Evolutionary conservation across 2,888 invertebrate genomes (phyloP).

Genomic region (Erebia palarica): DNA sequence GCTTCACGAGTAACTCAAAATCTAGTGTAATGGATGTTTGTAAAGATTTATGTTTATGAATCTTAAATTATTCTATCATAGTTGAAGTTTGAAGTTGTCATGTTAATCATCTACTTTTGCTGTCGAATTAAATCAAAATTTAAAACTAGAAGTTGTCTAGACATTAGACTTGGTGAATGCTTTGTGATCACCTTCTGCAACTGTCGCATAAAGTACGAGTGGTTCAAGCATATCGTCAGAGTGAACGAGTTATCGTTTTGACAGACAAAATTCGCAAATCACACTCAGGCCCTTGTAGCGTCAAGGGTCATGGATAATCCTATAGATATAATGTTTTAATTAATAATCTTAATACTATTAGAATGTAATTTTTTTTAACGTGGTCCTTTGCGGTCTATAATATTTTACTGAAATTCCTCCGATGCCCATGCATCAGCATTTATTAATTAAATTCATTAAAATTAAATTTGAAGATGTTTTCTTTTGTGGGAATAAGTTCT

Average conservation of each 20-base stretch:
- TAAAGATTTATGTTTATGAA: no score
- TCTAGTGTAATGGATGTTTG: not conserved
- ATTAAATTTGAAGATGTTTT: no score
- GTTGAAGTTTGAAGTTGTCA: constrained; percentile 7
- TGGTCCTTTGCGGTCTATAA: no score
- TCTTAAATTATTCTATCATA: constrained; percentile 4
- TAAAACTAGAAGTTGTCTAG: not conserved
- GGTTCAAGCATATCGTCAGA: not conserved
- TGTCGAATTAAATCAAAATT: not conserved
- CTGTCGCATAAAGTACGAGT: not conserved
- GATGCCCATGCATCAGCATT: no score
- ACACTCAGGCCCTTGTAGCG: no score
- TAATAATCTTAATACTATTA: no score
- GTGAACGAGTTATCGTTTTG: not conserved
- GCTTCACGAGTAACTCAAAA: not conserved
- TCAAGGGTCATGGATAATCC: no score
- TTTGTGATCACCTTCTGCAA: not conserved
- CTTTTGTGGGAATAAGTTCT: no score
- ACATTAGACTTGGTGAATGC: not conserved
- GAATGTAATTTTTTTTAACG: no score
- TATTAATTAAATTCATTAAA: no score
- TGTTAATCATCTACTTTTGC: not conserved
- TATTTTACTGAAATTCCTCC: no score
- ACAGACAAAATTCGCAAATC: not conserved
- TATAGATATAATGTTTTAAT: no score